Percentiles rank a stretch among this genome's conserved stretches.
Conservation (phyloP, 2,797 vertebrate species). For the Alfaro cultratus region DNA sequence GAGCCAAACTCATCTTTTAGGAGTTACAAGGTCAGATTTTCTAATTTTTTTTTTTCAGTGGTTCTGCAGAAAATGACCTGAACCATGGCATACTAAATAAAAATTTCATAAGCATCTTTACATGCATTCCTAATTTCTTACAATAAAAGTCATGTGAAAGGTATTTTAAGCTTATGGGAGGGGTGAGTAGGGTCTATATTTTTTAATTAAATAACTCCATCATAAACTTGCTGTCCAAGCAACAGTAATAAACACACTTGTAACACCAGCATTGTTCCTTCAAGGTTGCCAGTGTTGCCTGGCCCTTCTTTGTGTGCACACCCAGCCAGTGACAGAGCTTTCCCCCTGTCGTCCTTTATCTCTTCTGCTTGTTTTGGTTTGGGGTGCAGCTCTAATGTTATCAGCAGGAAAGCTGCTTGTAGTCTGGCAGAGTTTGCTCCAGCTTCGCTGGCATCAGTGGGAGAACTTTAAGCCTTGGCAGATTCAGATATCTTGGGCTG, state of each 20-base stretch:
- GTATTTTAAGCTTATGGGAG: neutral
- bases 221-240: neutral
- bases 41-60: neutral
- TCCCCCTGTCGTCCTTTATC: neutral
- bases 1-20: neutral
- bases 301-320: neutral
- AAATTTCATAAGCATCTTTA: no score
- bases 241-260: neutral
- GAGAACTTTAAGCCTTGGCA: conserved; percentile 2
- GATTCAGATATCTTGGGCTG: neutral
- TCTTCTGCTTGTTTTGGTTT: conserved; percentile 2
- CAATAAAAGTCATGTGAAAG: neutral
- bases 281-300: neutral
- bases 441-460: neutral
- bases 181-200: neutral
- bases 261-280: neutral
- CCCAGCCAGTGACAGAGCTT: neutral
- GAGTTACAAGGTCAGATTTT: conserved; percentile 4
- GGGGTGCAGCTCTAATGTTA: neutral
- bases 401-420: conserved; percentile 2
- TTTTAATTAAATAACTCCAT: neutral
- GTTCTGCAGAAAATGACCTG: conserved; percentile 6
- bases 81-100: neutral
- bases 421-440: neutral
- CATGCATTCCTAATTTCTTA: neutral